Conservation (phyloP, 2,113 vertebrate species). For the Lepus timidus region DNA sequence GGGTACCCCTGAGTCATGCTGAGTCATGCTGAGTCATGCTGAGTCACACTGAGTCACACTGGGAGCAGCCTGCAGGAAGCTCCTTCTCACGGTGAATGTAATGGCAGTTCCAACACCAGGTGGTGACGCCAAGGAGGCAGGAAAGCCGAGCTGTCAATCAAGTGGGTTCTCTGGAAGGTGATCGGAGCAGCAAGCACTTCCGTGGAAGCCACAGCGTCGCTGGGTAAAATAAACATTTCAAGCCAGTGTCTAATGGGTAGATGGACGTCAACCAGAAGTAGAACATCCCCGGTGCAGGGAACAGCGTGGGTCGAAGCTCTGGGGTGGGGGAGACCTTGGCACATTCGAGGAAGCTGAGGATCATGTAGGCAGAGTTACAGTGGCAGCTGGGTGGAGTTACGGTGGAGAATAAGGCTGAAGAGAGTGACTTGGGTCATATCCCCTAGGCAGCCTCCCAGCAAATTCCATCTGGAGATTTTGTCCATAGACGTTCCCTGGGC, state of each 20-base stretch:
- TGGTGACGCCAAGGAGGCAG: background rate
- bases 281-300: background rate
- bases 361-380: background rate
- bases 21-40: background rate
- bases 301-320: background rate
- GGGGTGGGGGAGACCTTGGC: background rate
- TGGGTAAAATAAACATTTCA: background rate
- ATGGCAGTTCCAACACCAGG: background rate
- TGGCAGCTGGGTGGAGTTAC: background rate
- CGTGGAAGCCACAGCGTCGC: background rate
- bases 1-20: background rate
- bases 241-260: background rate
- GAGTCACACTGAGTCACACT: background rate
- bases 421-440: background rate
- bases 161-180: background rate
- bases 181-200: background rate
- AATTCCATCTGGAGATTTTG: background rate
- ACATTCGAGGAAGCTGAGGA: background rate
- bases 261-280: background rate
- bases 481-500: background rate
- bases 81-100: background rate
- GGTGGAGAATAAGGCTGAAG: background rate
- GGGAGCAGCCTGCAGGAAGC: background rate
- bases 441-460: background rate
- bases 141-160: background rate